A percentile compares a stretch with the other conserved stretches of the same genome.
Evolutionary conservation across 2,113 vertebrate species (phyloP).

Genomic region (Tympanuchus pallidicinctus): DNA sequence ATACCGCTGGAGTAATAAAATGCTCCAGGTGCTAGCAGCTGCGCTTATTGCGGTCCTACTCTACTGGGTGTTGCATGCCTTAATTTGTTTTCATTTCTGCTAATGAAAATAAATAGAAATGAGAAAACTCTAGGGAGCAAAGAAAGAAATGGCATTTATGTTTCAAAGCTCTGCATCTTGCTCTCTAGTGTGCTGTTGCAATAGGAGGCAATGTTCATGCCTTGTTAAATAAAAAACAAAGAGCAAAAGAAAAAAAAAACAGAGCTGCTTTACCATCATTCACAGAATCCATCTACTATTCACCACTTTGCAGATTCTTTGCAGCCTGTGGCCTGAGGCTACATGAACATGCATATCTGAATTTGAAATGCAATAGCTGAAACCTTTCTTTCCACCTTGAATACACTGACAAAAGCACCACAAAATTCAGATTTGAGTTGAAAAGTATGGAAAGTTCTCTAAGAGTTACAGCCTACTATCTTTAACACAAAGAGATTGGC

Average conservation of each 20-base stretch:
- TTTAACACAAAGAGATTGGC: neutral
- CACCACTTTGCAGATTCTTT: neutral
- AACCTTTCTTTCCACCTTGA: slow-evolving; percentile 38
- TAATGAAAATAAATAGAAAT: slow-evolving; percentile 74
- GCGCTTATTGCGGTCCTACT: slow-evolving; percentile 18
- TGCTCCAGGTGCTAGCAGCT: slow-evolving; percentile 13
- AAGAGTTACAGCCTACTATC: neutral
- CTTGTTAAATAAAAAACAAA: slow-evolving; percentile 66
- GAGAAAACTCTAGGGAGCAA: slow-evolving; percentile 45
- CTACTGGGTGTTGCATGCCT: slow-evolving; percentile 19
- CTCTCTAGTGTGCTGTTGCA: slow-evolving; percentile 1
- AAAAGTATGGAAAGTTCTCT: slow-evolving; percentile 7
- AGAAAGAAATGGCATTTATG: neutral
- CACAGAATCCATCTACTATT: neutral
- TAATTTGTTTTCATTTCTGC: slow-evolving; percentile 69
- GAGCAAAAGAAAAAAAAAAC: neutral
- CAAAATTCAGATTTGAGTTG: slow-evolving; percentile 1
- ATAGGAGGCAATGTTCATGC: neutral
- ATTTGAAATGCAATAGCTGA: slow-evolving; percentile 37
- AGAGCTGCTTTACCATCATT: slow-evolving; percentile 37
- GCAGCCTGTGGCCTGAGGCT: neutral
- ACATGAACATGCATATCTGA: neutral
- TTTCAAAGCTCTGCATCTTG: slow-evolving; percentile 40
- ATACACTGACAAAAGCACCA: slow-evolving; percentile 22
- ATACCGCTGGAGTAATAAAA: neutral